Percentiles rank a stretch among this genome's conserved stretches.
phyloP scores from a whole-genome alignment of 2,797 vertebrate species.

The Helarctos malayanus region DNA sequence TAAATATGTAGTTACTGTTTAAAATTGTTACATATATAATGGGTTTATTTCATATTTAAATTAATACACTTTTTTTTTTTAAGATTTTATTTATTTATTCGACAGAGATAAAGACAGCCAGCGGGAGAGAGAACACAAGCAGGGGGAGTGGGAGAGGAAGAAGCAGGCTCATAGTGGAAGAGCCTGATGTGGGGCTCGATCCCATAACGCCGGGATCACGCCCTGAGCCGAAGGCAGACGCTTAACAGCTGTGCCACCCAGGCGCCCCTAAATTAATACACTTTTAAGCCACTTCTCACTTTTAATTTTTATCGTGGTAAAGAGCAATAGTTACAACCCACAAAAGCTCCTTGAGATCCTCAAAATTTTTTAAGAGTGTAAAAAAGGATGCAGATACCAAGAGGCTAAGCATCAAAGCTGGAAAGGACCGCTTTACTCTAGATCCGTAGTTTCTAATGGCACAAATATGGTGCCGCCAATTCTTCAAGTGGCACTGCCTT shows the following conservation, averaged over 20 bases:
- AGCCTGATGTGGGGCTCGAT: no score
- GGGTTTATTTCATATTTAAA: conserved; percentile 13
- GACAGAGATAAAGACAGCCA: no score
- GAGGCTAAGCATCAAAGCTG: background rate
- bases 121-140: no score
- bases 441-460: background rate
- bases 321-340: background rate
- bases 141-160: no score
- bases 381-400: background rate
- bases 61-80: background rate
- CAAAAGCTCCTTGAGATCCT: background rate
- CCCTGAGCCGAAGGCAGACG: no score
- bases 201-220: no score
- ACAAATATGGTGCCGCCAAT: background rate
- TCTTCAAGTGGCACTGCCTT: background rate
- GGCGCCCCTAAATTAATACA: background rate
- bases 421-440: background rate
- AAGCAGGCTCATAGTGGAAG: no score
- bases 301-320: conserved; percentile 46
- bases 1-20: background rate
- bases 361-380: background rate
- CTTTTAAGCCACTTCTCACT: background rate
- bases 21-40: background rate
- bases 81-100: no score
- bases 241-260: no score